Conservation (phyloP, 1,140 invertebrate genomes). For the Papilio polyxenes region DNA sequence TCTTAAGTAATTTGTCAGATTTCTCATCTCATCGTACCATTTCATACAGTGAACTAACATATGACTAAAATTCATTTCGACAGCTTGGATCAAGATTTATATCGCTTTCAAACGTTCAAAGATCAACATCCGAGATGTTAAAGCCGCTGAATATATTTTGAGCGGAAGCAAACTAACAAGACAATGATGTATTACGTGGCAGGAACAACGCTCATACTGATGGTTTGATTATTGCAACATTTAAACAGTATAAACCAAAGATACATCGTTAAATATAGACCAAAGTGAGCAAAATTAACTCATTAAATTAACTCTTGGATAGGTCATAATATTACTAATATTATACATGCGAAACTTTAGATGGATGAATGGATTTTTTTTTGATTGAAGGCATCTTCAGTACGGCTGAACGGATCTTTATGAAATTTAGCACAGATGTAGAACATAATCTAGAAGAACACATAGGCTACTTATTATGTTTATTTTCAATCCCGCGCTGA, state of each 20-base stretch:
- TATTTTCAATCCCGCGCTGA: too few species aligned
- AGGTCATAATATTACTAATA: too few species aligned
- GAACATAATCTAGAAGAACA: too few species aligned
- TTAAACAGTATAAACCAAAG: not conserved
- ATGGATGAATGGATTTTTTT: too few species aligned
- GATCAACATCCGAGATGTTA: conserved; percentile 20
- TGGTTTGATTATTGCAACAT: not conserved
- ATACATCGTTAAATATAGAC: too few species aligned
- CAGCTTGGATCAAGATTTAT: conserved; percentile 25
- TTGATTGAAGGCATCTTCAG: too few species aligned
- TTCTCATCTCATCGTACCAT: not conserved
- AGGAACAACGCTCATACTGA: not conserved
- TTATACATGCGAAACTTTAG: too few species aligned
- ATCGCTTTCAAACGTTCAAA: conserved; percentile 18
- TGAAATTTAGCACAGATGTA: too few species aligned
- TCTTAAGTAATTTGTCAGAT: not conserved
- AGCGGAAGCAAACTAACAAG: conserved; percentile 13
- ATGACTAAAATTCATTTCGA: conserved; percentile 5
- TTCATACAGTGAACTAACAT: not conserved
- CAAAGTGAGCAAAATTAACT: too few species aligned
- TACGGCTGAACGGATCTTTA: too few species aligned
- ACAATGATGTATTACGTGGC: conserved; percentile 16
- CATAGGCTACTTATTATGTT: too few species aligned
- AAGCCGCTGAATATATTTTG: conserved; percentile 7
- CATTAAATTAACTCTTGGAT: too few species aligned